Evolutionary conservation across 2,113 vertebrate species (phyloP).

Genomic region (Lepus europaeus): DNA sequence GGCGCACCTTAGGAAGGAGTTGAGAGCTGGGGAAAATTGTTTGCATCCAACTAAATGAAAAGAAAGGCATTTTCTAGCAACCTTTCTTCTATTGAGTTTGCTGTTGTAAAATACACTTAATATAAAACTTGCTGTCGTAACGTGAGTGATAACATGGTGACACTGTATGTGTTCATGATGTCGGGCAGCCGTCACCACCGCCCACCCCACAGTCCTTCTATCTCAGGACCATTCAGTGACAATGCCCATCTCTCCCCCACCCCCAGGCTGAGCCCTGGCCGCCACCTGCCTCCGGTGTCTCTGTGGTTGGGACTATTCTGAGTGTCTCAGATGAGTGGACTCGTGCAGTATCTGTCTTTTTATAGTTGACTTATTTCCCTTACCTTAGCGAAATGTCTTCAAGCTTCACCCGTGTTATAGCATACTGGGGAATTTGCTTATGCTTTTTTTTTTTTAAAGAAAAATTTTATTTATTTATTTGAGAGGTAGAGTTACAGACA

Average conservation of each 20-base stretch:
- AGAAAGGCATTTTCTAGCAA: not conserved
- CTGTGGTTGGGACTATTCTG: not conserved
- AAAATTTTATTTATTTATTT: no score
- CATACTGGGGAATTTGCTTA: not conserved
- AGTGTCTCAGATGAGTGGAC: not conserved
- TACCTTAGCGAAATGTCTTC: not conserved
- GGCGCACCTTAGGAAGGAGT: not conserved
- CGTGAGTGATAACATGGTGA: not conserved
- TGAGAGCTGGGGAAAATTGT: not conserved
- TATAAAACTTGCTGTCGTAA: not conserved
- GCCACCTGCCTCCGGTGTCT: not conserved
- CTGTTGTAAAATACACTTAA: not conserved
- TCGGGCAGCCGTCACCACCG: not conserved
- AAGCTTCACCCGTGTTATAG: not conserved
- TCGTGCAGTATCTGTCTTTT: not conserved
- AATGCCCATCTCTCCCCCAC: not conserved
- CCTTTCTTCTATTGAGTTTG: not conserved
- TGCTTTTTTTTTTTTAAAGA: no score
- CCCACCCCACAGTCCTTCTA: not conserved
- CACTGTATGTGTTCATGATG: not conserved
- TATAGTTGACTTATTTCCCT: not conserved
- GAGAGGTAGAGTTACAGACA: no score
- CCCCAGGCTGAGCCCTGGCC: no score
- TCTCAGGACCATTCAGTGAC: not conserved
- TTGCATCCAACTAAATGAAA: not conserved